These are phyloP conservation scores for Drusus annulatus DNA, from an alignment of 1,140 invertebrate genomes.

Conservation along the genomic window DNA sequence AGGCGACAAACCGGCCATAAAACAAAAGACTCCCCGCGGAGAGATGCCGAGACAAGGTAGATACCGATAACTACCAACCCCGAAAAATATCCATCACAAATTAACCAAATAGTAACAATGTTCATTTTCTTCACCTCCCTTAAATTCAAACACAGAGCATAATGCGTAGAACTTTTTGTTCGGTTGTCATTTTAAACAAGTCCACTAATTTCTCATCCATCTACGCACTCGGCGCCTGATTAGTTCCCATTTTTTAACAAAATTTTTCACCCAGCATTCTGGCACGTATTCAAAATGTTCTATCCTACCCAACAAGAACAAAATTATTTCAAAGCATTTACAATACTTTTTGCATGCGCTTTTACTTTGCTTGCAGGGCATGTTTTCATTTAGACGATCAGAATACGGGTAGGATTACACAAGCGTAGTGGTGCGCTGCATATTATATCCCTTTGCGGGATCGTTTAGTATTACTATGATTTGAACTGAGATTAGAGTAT, in stretches of 20 bases:
- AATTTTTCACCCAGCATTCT: background rate
- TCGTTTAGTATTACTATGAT: background rate
- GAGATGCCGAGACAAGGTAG: slow-evolving; percentile 32
- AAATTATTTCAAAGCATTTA: too few species aligned
- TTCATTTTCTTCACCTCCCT: too few species aligned
- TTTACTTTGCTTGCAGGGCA: too few species aligned
- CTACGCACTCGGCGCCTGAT: slow-evolving; percentile 25
- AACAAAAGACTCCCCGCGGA: slow-evolving; percentile 52
- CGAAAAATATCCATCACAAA: too few species aligned
- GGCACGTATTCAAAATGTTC: background rate
- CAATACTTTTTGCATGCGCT: too few species aligned
- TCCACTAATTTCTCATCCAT: background rate
- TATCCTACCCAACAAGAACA: background rate
- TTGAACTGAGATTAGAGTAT: background rate
- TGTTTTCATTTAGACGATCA: too few species aligned
- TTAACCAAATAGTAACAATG: too few species aligned
- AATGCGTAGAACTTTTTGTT: background rate
- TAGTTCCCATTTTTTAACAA: slow-evolving; percentile 14
- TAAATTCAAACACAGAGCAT: background rate
- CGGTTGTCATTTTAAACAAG: background rate
- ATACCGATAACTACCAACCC: too few species aligned
- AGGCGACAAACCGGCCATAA: slow-evolving; percentile 51
- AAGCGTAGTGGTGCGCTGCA: background rate
- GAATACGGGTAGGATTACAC: background rate
- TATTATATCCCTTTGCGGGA: too few species aligned